Base-by-base conservation (phyloP, 2,797 vertebrate genomes). In the Eptatretus atami region DNA sequence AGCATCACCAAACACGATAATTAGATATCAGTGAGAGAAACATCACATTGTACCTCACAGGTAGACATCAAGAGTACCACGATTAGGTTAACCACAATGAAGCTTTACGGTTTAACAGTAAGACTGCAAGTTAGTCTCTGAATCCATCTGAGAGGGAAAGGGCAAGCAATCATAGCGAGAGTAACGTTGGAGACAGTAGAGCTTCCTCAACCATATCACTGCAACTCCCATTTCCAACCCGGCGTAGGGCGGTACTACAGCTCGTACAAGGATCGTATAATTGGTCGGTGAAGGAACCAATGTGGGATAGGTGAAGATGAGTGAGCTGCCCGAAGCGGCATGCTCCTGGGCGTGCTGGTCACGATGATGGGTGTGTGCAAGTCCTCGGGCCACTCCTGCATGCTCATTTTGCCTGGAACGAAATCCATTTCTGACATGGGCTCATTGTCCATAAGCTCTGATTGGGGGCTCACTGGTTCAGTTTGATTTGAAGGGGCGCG, bases 301-400 rank as follows among this genome's bases (percentile, higher is more conserved):
- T n/a, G 25, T 25, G n/a, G 57, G 57, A 25, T 61, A 61, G n/a
- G 57, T 61, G 57, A 61, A 61, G 57, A 61, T 25, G 57, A 61
- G 25, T 10, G 57, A n/a, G 57, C 57, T 61, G 10, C 57, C 57
- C n/a, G 10, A 9, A 12, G n/a, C 9, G 9, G 57, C 57, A 25
- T 61, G 57, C n/a, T 61, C 9, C 57, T 25, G 57, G 57, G 57
- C 57, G 57, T 61, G 57, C n/a, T n/a, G 57, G 9, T 61, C 57
- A 61, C 57, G 10, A 61, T 44, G 31, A 44, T 12, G 57, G 57
- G 57, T 25, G 57, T 61, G 57, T 61, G 57, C 57, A 61, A 12
- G n/a, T n/a, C n/a, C 57, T 61, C 57, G n/a, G 25, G n/a, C n/a
- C n/a, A n/a, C 57, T 61, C 57, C 57, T n/a, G 57, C 57, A 25